Conservation (phyloP, 1,140 invertebrate species). For the Drosophila ohnishii region DNA sequence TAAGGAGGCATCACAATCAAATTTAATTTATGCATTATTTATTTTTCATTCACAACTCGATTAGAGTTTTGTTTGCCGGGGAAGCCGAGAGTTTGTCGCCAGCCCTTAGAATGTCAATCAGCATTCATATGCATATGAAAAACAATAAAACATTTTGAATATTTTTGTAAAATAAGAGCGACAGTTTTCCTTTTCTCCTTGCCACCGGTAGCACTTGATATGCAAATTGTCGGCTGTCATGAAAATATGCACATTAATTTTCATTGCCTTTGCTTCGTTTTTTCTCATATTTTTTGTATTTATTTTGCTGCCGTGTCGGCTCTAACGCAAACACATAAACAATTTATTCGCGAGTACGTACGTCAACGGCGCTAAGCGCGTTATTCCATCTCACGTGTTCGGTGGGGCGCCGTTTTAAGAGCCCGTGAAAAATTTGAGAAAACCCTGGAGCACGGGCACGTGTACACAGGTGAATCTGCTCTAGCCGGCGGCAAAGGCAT, state of each 20-base stretch:
- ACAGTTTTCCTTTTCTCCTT: conserved; percentile 28
- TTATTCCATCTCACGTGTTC: conserved; percentile 43
- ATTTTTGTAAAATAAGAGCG: conserved; percentile 28
- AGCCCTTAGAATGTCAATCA: conserved; percentile 34
- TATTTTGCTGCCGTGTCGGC: conserved; percentile 17
- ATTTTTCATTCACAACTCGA: conserved; percentile 55
- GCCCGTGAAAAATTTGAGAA: conserved; percentile 5
- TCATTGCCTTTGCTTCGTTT: conserved; percentile 29
- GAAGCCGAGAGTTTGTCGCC: conserved; percentile 11
- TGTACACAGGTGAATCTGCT: conserved; percentile 17
- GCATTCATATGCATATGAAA: conserved; percentile 49
- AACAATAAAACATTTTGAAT: conserved; percentile 52
- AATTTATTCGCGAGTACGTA: conserved; percentile 37
- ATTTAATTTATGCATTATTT: conserved; percentile 59
- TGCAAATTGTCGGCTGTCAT: conserved; percentile 75
- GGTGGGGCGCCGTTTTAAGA: background rate
- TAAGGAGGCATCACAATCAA: conserved; percentile 37
- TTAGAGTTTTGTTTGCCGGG: conserved; percentile 18
- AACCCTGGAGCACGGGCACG: conserved; percentile 9
- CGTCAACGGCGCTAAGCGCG: conserved; percentile 45
- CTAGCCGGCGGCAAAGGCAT: conserved; percentile 39
- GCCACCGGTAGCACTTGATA: conserved; percentile 58
- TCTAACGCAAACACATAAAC: conserved; percentile 30
- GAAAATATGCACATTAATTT: conserved; percentile 79
- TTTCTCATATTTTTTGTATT: conserved; percentile 11